Percentiles rank a stretch among this genome's conserved stretches.
phyloP scores from a whole-genome alignment of 1,140 invertebrate genomes.

The Drosophila nigromelanica region DNA sequence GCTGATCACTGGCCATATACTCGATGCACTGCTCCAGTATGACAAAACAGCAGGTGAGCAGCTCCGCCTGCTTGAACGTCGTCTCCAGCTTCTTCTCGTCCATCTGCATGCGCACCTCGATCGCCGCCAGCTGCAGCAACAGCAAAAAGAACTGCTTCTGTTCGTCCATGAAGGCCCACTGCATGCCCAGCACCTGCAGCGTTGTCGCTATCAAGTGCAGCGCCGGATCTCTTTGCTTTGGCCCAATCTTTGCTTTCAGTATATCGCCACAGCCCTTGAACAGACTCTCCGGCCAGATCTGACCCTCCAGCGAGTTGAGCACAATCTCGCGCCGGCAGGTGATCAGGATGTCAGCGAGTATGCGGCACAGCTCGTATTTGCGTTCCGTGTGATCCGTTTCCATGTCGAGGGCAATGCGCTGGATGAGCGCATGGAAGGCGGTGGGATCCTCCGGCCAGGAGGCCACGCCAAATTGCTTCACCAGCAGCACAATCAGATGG shows the following conservation, averaged over 20 bases:
- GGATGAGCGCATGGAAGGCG: conserved; percentile 92
- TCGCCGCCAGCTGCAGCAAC: conserved; percentile 93
- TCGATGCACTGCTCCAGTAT: conserved; percentile 92
- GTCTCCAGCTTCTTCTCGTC: conserved; percentile 93
- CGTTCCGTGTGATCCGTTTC: conserved; percentile 93
- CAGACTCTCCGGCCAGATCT: conserved; percentile 91
- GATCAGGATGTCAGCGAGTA: conserved; percentile 89
- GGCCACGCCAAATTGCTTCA: conserved; percentile 87
- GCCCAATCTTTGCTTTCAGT: conserved; percentile 93
- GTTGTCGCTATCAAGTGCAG: conserved; percentile 92
- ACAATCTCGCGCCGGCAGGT: conserved; percentile 89
- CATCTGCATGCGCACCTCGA: conserved; percentile 96
- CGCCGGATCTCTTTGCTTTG: conserved; percentile 94
- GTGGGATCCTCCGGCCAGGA: conserved; percentile 90
- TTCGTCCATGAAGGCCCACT: conserved; percentile 91
- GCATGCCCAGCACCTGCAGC: conserved; percentile 92
- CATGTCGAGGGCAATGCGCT: conserved; percentile 93
- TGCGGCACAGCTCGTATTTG: conserved; percentile 93
- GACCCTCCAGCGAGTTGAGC: conserved; percentile 86
- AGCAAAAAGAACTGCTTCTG: conserved; percentile 93
- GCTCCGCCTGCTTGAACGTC: conserved; percentile 89
- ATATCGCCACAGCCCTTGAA: conserved; percentile 92
- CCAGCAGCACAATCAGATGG: conserved; percentile 90
- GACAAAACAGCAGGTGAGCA: conserved; percentile 92
- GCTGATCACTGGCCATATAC: conserved; percentile 91